Base-by-base conservation (phyloP, 2,113 vertebrate genomes). In the Rhea americana region DNA sequence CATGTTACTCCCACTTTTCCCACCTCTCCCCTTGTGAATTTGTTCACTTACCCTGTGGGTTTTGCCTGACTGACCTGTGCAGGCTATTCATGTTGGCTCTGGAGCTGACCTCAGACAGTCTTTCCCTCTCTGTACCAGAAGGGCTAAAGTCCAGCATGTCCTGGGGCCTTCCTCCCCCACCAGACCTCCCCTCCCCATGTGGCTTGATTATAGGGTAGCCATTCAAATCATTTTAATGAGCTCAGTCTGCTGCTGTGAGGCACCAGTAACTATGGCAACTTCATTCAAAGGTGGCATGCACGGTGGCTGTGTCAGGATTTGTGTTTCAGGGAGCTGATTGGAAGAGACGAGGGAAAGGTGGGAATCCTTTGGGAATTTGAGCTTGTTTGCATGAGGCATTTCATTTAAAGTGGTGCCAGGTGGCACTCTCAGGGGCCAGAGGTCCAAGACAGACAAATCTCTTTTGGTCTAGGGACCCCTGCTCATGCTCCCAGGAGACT, bases 241-340 rank as follows among this genome's bases (percentile, higher is more conserved):
- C 94, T 94, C 83, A 15, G 92, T 56, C 65, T 87, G 93, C 95
- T 96, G 95, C 96, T 89, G 96, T 83, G 96, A 97, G 96, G 95
- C 94, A 81, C 93, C 87, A 95, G 97, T 97, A 97, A 97, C 97
- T 97, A 97, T 97, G 95, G 97, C 95, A 97, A 97, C 97, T 96
- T 86, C 95, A 85, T 87, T 90, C 92, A 79, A 89, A 97, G 95
- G 96, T 95, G 96, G 87, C 30, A 18, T 79, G 73, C 53, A 45
- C 67, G 79, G 93, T 91, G 94, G 65, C 82, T 96, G 83, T 94
- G 94, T 43, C 94, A 96, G 95, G 85, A 78, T 74, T 81, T 56
- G 75, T 82, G 68, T 85, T 88, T 8, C 35, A 2, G 94, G 94
- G 85, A 93, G 81, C 74, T 90, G 95, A 96, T 95, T 91, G 95